Evolutionary conservation across 2,113 vertebrate species (phyloP).

Genomic region (Protomyctophum bolini): DNA sequence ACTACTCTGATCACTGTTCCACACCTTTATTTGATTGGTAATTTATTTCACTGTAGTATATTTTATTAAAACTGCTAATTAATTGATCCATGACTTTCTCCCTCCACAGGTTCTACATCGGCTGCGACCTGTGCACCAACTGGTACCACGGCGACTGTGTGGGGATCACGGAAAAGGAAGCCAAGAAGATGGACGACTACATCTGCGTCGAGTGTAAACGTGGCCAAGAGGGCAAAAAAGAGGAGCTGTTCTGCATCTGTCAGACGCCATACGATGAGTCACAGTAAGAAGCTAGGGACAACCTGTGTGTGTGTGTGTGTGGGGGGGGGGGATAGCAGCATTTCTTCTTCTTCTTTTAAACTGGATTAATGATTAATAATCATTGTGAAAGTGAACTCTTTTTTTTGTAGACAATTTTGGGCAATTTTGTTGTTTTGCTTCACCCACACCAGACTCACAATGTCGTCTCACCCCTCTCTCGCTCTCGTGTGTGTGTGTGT

Average conservation of each 20-base stretch:
- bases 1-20: background rate
- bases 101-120: constrained; percentile 95
- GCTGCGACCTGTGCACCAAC: constrained; percentile 99
- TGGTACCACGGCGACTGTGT: constrained; percentile 99
- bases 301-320: constrained; percentile 19
- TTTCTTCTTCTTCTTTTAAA: too few species aligned
- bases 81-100: background rate
- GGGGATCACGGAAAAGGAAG: constrained; percentile 99
- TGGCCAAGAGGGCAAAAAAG: constrained; percentile 94
- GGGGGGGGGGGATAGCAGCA: background rate
- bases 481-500: too few species aligned
- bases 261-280: constrained; percentile 81
- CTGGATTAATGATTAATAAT: too few species aligned
- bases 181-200: constrained; percentile 99
- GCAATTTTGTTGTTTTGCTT: too few species aligned
- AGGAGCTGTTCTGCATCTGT: constrained; percentile 86
- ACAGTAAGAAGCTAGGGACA: constrained; percentile 65
- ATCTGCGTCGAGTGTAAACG: constrained; percentile 99
- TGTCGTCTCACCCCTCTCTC: background rate
- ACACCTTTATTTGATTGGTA: background rate
- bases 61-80: background rate
- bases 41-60: background rate
- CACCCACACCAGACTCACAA: too few species aligned
- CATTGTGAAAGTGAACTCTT: too few species aligned
- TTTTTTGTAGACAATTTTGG: too few species aligned